Base-by-base conservation (phyloP, 2,113 vertebrate species). In the Leptocoma aspasia region DNA sequence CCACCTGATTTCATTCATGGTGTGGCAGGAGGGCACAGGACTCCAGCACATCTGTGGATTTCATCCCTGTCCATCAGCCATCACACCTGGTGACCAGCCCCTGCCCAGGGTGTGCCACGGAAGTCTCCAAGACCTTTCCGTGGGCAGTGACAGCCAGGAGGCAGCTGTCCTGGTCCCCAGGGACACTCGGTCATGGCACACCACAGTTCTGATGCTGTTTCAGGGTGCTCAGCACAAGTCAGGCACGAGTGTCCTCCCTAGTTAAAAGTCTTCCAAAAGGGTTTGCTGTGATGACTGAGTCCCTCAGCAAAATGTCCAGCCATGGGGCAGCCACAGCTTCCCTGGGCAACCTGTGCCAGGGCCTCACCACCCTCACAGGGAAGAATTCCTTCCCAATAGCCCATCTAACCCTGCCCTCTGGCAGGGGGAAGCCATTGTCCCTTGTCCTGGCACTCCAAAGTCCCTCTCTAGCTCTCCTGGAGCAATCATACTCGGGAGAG, bases 211-310 rank as follows among this genome's bases (percentile, higher is more conserved):
- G 64, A 49, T 78, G 64, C 35, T 65, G 24, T 31, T 65, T 21
- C 33, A 11, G 17, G 17, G 5, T 21, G 57, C 45, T 60, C n/a
- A 24, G 47, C 64, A 77, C 57, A 8, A 54, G 30, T 33, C 68
- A 56, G 78, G 35, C n/a, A 28, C 0, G 0, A 61, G 57, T 15
- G 17, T 49, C 26, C 22, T 72, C n/a, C 21, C 0, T 1, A 23
- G n/a, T 39, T 33, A 53, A 64, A 70, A 27, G 21, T 47, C 47
- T 80, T 57, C 57, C 52, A 14, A 1, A 66, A 47, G 8, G 12
- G 19, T 68, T 86, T 44, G 17, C 47, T 63, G n/a, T 57, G 23
- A 70, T 82, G 37, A 8, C 15, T n/a, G 49, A 10, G 11, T 14
- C 20, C 35, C 11, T 64, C 42, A 37, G 31, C 42, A 44, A 65